These are phyloP conservation scores for Hypsopygia costalis DNA, from an alignment of 2,888 invertebrate species.

Conservation along the genomic window DNA sequence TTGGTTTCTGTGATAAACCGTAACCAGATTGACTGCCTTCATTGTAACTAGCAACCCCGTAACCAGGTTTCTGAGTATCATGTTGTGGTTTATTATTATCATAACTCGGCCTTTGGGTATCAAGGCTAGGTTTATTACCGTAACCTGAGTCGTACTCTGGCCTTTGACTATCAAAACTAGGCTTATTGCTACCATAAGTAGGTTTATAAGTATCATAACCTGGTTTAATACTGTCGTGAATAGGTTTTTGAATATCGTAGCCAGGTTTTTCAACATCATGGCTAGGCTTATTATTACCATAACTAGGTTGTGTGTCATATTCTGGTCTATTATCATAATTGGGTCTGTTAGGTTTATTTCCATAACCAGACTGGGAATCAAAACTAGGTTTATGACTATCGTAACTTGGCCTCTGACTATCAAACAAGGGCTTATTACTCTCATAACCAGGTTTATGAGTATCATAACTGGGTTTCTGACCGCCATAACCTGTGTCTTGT, in stretches of 20 bases:
- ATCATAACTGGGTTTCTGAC: constrained; percentile 4
- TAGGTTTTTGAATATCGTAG: constrained; percentile 1
- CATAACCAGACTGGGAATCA: constrained; percentile 6
- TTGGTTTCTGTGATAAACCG: background rate
- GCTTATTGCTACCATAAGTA: background rate
- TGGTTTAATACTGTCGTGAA: background rate
- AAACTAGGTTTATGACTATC: constrained; percentile 1
- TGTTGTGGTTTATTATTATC: constrained; percentile 1
- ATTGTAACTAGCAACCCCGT: background rate
- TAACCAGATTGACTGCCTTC: background rate
- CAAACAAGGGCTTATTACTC: background rate
- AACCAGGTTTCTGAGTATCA: background rate
- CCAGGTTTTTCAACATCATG: constrained; percentile 4
- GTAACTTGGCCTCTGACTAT: background rate
- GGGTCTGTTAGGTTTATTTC: constrained; percentile 5
- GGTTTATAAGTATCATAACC: constrained; percentile 1
- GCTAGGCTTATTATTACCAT: constrained; percentile 6
- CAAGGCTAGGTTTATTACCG: background rate
- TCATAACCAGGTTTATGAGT: constrained; percentile 4
- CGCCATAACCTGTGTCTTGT: constrained; percentile 1
- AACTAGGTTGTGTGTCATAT: constrained; percentile 1
- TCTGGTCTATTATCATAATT: constrained; percentile 8
- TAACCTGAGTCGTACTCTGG: background rate
- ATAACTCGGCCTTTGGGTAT: background rate
- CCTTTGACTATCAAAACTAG: background rate